A percentile compares a stretch with the other conserved stretches of the same genome.
These are phyloP conservation scores for Agrotis puta DNA, from an alignment of 2,888 invertebrate genomes.

Conservation along the genomic window DNA sequence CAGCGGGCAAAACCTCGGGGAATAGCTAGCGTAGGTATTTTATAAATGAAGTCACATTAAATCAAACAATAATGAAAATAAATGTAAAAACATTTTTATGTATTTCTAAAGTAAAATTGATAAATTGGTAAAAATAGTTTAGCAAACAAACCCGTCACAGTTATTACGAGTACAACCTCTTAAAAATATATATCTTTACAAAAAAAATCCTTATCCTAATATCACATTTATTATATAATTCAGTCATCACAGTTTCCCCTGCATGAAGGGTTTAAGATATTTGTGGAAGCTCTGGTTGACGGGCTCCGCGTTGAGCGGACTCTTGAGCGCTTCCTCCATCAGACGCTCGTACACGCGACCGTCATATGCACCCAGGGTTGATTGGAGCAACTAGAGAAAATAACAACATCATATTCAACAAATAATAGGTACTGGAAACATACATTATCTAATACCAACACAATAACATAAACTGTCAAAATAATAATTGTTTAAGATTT, in stretches of 20 bases:
- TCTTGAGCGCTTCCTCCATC: slow-evolving; percentile 94
- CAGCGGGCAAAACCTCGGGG: too few species aligned
- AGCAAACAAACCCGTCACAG: slow-evolving; percentile 38
- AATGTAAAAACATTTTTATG: not conserved
- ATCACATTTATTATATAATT: slow-evolving; percentile 20
- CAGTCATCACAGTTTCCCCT: slow-evolving; percentile 92
- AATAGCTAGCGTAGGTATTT: too few species aligned
- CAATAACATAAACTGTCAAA: not conserved
- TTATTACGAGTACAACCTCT: not conserved
- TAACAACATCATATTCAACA: not conserved
- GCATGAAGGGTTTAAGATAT: slow-evolving; percentile 94
- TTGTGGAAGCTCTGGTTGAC: slow-evolving; percentile 94
- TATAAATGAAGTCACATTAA: not conserved
- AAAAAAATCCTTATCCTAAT: not conserved
- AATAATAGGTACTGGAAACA: not conserved
- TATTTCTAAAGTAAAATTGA: not conserved
- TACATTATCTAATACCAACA: not conserved
- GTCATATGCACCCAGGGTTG: slow-evolving; percentile 95
- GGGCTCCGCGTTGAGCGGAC: slow-evolving; percentile 94
- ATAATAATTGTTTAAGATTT: not conserved
- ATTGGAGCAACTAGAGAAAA: slow-evolving; percentile 84
- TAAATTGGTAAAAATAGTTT: not conserved
- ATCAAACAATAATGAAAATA: not conserved
- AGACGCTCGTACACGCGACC: slow-evolving; percentile 95
- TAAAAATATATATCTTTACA: not conserved